Percentiles rank a stretch among this genome's conserved stretches.
Evolutionary conservation across 1,140 invertebrate species (phyloP).

Genomic region (Eueides isabella): DNA sequence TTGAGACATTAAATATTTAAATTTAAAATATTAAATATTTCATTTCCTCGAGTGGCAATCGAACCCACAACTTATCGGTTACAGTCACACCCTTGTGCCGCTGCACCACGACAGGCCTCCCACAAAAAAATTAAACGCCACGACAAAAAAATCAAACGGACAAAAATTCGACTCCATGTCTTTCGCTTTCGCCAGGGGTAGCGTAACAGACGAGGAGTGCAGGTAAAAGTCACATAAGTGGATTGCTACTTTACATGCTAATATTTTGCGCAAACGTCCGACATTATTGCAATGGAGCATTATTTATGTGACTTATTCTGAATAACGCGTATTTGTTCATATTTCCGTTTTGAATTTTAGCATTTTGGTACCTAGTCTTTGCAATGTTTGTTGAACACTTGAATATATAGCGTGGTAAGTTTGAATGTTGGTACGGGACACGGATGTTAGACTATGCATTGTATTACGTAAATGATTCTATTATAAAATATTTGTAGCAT

Average conservation of each 20-base stretch:
- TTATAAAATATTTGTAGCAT: too few species aligned
- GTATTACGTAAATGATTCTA: too few species aligned
- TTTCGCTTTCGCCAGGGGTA: slow-evolving; percentile 42
- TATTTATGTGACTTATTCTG: slow-evolving; percentile 45
- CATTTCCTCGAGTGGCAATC: too few species aligned
- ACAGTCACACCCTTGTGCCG: too few species aligned
- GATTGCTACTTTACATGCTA: slow-evolving; percentile 80
- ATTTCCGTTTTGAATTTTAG: slow-evolving; percentile 25
- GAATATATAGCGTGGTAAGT: background rate
- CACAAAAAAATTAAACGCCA: too few species aligned
- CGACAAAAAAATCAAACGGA: slow-evolving; percentile 3
- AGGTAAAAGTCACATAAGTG: slow-evolving; percentile 78
- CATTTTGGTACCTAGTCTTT: background rate
- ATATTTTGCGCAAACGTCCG: slow-evolving; percentile 76
- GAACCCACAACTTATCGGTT: too few species aligned
- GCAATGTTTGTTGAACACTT: background rate
- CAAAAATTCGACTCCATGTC: slow-evolving; percentile 42
- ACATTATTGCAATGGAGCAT: slow-evolving; percentile 43
- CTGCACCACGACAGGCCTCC: too few species aligned
- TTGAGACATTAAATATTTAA: too few species aligned
- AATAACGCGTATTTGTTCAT: slow-evolving; percentile 28
- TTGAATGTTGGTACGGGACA: background rate
- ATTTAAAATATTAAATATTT: too few species aligned
- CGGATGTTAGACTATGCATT: background rate
- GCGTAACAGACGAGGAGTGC: slow-evolving; percentile 69